Base-by-base conservation (phyloP, 2,797 vertebrate species). In the Pampus argenteus region DNA sequence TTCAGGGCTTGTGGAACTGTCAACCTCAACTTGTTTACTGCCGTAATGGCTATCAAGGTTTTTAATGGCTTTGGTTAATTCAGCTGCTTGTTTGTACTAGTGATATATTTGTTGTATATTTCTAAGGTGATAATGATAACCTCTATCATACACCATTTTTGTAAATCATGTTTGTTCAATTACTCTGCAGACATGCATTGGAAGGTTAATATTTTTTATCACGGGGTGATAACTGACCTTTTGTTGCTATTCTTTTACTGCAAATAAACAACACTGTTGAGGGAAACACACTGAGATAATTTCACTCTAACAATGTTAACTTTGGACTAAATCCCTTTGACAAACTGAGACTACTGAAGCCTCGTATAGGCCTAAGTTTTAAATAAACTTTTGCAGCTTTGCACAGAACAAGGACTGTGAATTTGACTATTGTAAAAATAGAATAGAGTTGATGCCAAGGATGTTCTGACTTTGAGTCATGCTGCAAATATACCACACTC, bases 51-150 rank as follows among this genome's bases (percentile, higher is more conserved):
- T 14, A 61, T 73, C 66, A 36, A 34, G 14, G 28, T 63, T 79
- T 82, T 54, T 70, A 67, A 77, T 66, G 57, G 74, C 44, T 79
- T 71, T 72, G 51, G 79, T 91, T 89, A 85, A 85, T 81, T 70
- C 63, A 66, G 49, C 36, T 70, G 47, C 40, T 74, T 83, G 73
- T 85, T 83, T 74, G 64, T 26, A 56, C 20, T 3, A 3, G 20
- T 51, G 52, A 22, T 11, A 23, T 64, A 34, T 82, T 78, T 66
- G 75, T 11, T 73, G 17, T 28, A 54, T 20, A 34, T 70, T 57
- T 76, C 7, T 25, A 66, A 63, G n/a, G 44, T 45, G 22, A 47
- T 54, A 22, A 47, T 61, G n/a, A 50, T 44, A 26, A 45, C 5
- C 3, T 70, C 26, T 13, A 38, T 29, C 42, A 31, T 22, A 77